Base-by-base conservation (phyloP, 2,888 invertebrate species). In the Chrysolina haemoptera region DNA sequence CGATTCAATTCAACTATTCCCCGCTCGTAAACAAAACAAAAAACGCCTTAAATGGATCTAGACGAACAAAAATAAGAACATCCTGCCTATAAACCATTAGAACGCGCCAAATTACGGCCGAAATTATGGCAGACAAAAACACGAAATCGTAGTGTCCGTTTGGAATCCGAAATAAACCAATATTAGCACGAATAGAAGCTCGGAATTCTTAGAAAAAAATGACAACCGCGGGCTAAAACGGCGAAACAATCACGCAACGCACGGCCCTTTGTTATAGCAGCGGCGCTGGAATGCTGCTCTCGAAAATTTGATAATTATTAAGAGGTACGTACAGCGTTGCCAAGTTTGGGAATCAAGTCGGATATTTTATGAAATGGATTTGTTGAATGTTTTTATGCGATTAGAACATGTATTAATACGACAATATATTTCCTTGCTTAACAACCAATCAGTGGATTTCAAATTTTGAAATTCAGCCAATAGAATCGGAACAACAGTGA, bases 181-280 rank as follows among this genome's bases (percentile, higher is more conserved):
- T 78, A 78, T 76, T 70, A 74, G 76, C 77, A 76, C 74, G 75
- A 78, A 76, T 74, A 70, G 76, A 81, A 82, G 82, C 79, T 53
- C 48, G 68, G 78, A 78, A 75, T 78, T 74, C 78, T 68, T 16
- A 74, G 80, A 82, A 84, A 83, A 83, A 84, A 84, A 82, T 84
- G 83, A 84, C 84, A 84, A 84, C 85, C 85, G 79, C 82, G 78
- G 85, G 85, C 85, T 74, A 83, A 84, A 84, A 79, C 76, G 80
- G 80, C 80, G 79, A 78, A 83, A 82, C 81, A 81, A 82, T 84
- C 85, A 85, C 85, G 85, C 85, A 81, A 84, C 69, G 79, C 75
- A 68, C 55, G 50, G 68, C 50, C 74, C 68, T 71, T 74, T 74
- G 71, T 71, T 74, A 71, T 50, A 55, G 27, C 35, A 75, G 66